Conservation (phyloP, 37 sponge, comb jelly and placozoan species). For the Axinella damicornis region DNA sequence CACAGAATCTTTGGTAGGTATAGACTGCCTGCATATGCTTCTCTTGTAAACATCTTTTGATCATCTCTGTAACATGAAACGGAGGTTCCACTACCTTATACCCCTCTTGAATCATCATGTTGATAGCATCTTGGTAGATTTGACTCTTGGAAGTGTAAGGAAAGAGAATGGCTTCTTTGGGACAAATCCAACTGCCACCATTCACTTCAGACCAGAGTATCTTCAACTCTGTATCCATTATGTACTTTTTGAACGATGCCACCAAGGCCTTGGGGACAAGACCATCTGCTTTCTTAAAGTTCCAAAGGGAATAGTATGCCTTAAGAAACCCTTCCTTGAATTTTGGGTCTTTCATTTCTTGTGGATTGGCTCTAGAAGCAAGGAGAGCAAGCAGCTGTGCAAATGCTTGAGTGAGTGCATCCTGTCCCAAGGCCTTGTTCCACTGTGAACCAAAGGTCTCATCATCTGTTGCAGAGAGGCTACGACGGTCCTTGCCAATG, state of each 20-base stretch:
- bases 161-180: slow-evolving; percentile 32
- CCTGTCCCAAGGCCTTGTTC: slow-evolving; percentile 53
- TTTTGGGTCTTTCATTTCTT: neutral
- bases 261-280: neutral
- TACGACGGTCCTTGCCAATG: slow-evolving; percentile 58
- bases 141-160: neutral
- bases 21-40: neutral
- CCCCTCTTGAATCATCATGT: slow-evolving; percentile 13
- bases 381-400: slow-evolving; percentile 29
- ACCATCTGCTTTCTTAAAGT: neutral
- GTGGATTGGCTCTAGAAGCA: neutral
- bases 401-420: slow-evolving; percentile 49
- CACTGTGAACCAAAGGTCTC: slow-evolving; percentile 33
- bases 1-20: slow-evolving; percentile 40
- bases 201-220: slow-evolving; percentile 56
- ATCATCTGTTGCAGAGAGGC: slow-evolving; percentile 20
- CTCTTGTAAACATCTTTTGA: neutral
- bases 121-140: slow-evolving; percentile 18
- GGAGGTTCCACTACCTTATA: slow-evolving; percentile 32
- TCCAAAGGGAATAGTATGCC: slow-evolving; percentile 55
- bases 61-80: neutral
- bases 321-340: neutral
- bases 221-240: neutral
- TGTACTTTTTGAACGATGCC: neutral
- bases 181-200: slow-evolving; percentile 52